Conservation (phyloP, 1,140 invertebrate genomes). For the Chionoecetes opilio region DNA sequence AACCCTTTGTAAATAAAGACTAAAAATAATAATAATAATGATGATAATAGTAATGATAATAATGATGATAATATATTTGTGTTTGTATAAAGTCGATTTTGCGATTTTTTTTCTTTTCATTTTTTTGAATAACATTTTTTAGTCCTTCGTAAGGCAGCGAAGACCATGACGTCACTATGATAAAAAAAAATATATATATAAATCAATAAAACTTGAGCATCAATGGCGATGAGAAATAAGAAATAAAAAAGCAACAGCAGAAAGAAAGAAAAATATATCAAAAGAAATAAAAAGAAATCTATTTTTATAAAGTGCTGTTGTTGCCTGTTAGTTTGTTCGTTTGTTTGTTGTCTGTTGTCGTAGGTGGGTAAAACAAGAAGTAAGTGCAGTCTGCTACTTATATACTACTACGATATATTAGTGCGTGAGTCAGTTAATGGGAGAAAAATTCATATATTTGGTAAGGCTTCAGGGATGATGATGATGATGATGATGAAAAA, state of each 20-base stretch:
- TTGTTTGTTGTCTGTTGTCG: conserved; percentile 19
- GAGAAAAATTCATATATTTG: not conserved
- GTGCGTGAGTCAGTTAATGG: not conserved
- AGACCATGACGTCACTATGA: not conserved
- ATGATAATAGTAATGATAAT: not conserved
- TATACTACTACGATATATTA: not conserved
- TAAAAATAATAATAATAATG: conserved; percentile 18
- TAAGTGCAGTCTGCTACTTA: not conserved
- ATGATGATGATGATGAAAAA: too few relatives aligned
- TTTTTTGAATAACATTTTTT: too few relatives aligned
- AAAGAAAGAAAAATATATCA: not conserved
- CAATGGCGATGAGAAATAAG: not conserved
- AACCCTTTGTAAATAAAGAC: not conserved
- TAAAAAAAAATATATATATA: not conserved
- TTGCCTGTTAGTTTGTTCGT: not conserved
- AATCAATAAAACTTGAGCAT: too few relatives aligned
- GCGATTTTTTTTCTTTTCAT: not conserved
- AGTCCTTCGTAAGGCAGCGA: conserved; percentile 16
- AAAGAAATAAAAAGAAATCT: not conserved
- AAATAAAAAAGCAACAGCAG: not conserved
- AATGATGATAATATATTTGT: not conserved
- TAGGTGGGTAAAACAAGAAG: not conserved
- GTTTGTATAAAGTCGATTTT: conserved; percentile 7
- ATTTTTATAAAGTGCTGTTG: conserved; percentile 12
- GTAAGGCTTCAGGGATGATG: too few relatives aligned